phyloP scores from a whole-genome alignment of 2,113 vertebrate genomes.

The Cathartes aura region DNA sequence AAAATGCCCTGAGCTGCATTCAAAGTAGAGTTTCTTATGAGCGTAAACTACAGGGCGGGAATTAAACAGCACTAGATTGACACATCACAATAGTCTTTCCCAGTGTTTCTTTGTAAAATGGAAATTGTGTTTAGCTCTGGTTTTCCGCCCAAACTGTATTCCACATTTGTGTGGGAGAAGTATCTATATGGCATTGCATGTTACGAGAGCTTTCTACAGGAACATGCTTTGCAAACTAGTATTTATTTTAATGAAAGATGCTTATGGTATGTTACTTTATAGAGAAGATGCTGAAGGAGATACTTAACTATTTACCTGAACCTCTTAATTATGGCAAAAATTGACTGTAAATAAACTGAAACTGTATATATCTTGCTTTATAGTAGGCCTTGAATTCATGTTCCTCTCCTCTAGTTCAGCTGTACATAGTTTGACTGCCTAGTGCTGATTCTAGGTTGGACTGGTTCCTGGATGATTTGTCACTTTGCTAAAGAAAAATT shows the following conservation, averaged over 20 bases:
- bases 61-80: not conserved
- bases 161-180: not conserved
- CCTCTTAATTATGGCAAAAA: not conserved
- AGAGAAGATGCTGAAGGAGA: not conserved
- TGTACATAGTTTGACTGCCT: not conserved
- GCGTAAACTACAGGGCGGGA: not conserved
- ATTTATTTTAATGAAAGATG: not conserved
- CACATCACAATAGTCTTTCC: not conserved
- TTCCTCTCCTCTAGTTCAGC: not conserved
- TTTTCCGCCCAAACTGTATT: not conserved
- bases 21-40: not conserved
- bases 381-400: not conserved
- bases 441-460: not conserved
- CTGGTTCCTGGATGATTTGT: not conserved
- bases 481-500: not conserved
- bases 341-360: not conserved
- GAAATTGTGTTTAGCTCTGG: not conserved
- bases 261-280: not conserved
- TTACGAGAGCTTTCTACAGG: not conserved
- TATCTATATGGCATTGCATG: not conserved
- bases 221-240: not conserved
- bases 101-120: not conserved
- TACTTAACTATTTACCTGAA: not conserved
- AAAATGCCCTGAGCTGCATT: slow-evolving; percentile 19
- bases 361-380: not conserved